Percentiles rank a stretch among this genome's conserved stretches.
phyloP scores from a whole-genome alignment of 37 sponge, comb jelly and placozoan genomes.

The Bolinopsis microptera region DNA sequence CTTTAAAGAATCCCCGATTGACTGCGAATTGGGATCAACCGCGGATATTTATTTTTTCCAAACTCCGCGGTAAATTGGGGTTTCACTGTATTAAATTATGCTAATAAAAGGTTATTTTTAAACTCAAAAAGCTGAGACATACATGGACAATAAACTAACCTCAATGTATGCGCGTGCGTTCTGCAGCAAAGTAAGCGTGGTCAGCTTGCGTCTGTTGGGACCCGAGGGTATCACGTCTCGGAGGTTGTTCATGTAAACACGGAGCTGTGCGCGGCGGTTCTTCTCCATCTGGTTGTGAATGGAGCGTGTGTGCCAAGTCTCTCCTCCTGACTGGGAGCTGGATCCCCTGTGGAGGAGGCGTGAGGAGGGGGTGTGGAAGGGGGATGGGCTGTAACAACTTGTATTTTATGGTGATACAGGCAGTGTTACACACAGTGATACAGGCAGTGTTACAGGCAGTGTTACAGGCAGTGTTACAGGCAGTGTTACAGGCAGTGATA shows the following conservation, averaged over 20 bases:
- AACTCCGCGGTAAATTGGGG: no score
- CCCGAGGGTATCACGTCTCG: constrained; percentile 62
- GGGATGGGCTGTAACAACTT: not conserved
- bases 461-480: not conserved
- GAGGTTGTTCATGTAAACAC: constrained; percentile 62
- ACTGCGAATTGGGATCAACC: no score
- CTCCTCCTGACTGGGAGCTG: not conserved
- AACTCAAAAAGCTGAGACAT: no score
- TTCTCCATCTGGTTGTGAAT: constrained; percentile 67
- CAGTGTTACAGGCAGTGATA: no score
- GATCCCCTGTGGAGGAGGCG: constrained; percentile 34
- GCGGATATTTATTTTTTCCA: no score
- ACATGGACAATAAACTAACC: no score
- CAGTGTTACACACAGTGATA: not conserved
- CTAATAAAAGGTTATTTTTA: no score
- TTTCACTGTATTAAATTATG: no score
- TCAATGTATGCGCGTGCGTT: constrained; percentile 49
- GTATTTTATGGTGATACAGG: no score
- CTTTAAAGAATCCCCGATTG: no score
- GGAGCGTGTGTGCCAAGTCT: constrained; percentile 55
- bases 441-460: not conserved
- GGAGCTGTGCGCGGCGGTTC: constrained; percentile 48
- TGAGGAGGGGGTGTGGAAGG: not conserved
- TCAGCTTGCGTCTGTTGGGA: constrained; percentile 58
- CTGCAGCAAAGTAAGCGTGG: constrained; percentile 57